phyloP scores from a whole-genome alignment of 1,140 invertebrate species.

The Grapholita molesta region DNA sequence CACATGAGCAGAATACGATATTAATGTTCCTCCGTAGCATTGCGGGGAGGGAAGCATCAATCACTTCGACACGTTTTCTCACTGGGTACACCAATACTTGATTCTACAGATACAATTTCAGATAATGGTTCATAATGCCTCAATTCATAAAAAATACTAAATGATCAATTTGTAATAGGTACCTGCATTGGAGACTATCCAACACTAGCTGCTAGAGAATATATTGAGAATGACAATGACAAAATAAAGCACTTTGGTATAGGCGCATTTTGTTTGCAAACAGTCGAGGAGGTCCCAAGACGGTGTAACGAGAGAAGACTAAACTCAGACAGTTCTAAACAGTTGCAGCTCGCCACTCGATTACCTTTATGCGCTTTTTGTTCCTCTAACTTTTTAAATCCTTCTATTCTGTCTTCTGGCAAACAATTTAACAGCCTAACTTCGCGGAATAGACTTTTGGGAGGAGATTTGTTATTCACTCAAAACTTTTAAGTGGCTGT shows the following conservation, averaged over 20 bases:
- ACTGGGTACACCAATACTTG: background rate
- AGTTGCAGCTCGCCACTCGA: constrained; percentile 23
- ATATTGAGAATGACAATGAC: background rate
- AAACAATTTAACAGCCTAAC: constrained; percentile 72
- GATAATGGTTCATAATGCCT: background rate
- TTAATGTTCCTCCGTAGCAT: constrained; percentile 21
- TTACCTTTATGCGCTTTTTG: constrained; percentile 36
- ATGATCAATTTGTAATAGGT: no score
- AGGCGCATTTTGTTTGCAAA: background rate
- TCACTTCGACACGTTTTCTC: constrained; percentile 40
- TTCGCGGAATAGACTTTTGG: constrained; percentile 66
- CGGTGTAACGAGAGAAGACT: background rate
- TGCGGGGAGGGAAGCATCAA: constrained; percentile 32
- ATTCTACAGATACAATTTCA: background rate
- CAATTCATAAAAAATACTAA: no score
- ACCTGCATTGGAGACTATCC: background rate
- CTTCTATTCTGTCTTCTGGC: constrained; percentile 55
- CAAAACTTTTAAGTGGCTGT: constrained; percentile 74
- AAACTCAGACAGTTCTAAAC: background rate
- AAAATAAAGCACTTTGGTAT: background rate
- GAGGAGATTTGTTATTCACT: constrained; percentile 73
- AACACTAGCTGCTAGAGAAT: background rate
- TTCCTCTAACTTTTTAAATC: constrained; percentile 52
- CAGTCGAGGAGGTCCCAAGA: background rate
- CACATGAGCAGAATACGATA: constrained; percentile 19